Base-by-base conservation (phyloP, 2,113 vertebrate species). In the Podarcis muralis region DNA sequence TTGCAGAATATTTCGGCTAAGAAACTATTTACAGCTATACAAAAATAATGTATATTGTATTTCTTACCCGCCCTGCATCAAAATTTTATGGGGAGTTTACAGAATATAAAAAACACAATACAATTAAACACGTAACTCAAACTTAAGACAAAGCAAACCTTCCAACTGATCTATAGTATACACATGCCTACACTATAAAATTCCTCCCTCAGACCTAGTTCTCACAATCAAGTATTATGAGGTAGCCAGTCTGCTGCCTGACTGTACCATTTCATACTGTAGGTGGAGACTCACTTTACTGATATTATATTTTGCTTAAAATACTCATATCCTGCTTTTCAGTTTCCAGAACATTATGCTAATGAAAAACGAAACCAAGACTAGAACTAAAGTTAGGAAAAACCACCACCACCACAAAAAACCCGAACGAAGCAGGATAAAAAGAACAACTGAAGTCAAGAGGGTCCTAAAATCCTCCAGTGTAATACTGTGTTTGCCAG, bases 101-200 rank as follows among this genome's bases (percentile, higher is more conserved):
- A 22, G 22, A 3, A 76, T 32, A 74, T 22, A 62, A 20, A 20
- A 62, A 62, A 62, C 16, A 62, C 59, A 62, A 62, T 20, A 62
- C 59, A 20, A 62, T 62, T 62, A 62, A 62, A 37, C 35, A 57
- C 3, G 32, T 22, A 81, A 62, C 25, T 18, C 30, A 81, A 35
- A 4, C 40, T 37, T 40, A 43, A 8, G 13, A 27, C 23, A 48
- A 16, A 16, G n/a, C 6, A 62, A 90, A 32, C 43, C 22, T 59
- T 59, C 48, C 25, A 81, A 32, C 20, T 35, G 48, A 43, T 79
- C 20, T 25, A 35, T 25, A 81, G 3, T 43, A 11, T 35, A 62
- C 1, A 3, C 53, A 23, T 74, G 90, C 85, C 71, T 92, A 69
- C 37, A 91, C 65, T 30, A 81, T 89, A n/a, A 68, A 0, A 92